Base-by-base conservation (phyloP, 2,797 vertebrate genomes). In the Mastacembelus armatus region DNA sequence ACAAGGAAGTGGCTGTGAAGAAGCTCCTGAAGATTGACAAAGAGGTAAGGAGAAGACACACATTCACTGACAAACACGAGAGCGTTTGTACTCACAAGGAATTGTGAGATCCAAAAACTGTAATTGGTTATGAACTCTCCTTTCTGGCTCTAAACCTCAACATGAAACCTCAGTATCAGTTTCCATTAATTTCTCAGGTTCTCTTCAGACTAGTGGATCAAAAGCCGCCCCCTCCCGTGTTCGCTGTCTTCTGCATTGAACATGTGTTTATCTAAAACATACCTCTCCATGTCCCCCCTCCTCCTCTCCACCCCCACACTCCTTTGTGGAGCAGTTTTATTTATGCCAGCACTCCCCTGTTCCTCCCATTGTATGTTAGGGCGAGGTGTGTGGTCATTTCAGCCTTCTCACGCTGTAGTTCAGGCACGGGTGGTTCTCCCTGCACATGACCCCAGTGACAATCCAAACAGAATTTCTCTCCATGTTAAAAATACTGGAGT, bases 1-100 rank as follows among this genome's bases (percentile, higher is more conserved):
- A 98, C 90, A 98, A 97, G 89, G 97, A 98, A 88, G 97, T 98
- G 90, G 97, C 97, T 27, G 97, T 98, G 71, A 98, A 99, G 92
- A 99, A 99, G 88, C 94, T 99, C 59, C 94, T 99, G 71, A 98
- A 96, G 92, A 98, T 99, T 84, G 97, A 98, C 87, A 97, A 96
- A 86, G 97, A 98, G 97, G 97, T 98, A 83, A 64, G 70, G 18
- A 9, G 39, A 6, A 50, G 29, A 50, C 21, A 52, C 43, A 67
- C 38, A 55, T 32, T 27, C 27, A 69, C 39, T 74, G 40, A 68
- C 40, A 62, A 32, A 55, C 30, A 58, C 54, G n/a, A 65, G 18
- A 29, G 3, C 27, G 44, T 8, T 19, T 14, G 38, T 0, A 59
- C 42, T 36, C 16, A 30, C 32, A 62, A n/a, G n/a, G n/a, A n/a